Evolutionary conservation across 2,797 vertebrate species (phyloP), one percentile per base, ranked within the genome.

Genomic region (Sebastolobus alascanus): DNA sequence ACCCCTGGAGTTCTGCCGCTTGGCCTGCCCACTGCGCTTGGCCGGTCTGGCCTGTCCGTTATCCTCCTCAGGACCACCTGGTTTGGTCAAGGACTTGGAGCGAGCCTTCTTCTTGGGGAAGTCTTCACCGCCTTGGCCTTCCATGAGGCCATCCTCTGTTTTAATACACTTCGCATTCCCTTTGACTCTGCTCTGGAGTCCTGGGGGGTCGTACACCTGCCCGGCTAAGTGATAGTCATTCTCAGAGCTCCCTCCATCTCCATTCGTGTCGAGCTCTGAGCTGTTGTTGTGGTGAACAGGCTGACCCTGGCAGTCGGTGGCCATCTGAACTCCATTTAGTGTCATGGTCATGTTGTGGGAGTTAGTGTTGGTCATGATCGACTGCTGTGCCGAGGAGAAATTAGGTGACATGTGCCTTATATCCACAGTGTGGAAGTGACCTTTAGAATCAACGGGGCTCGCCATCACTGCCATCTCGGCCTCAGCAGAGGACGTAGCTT

Each of bases 1-100:
- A 74, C 96, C 96, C 82, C 95, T 97, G 13, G 96, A 96, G 92
- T 96, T 97, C 37, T 97, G 97, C 13, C 97, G 95, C 89, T 98
- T 99, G 75, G 96, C 89, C 58, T 96, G 97, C 56, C 94, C 90
- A 10, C 91, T 91, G 86, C 97, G 96, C 92, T 97, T 99, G 14
- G 90, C 82, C 37, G 94, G 87, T 90, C 96, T 98, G 60, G 93
- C 89, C 87, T 95, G 95, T 68, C 89, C 91, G 74, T 82, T 87
- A 68, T 96, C 97, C 54, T 98, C 97, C 76, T 98, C 97, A 3
- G 82, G 75, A 65, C 79, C 80, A 60, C 88, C 82, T 40, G 91
- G 93, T 96, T 96, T 98, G 29, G 83, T 92, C 75, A 94, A 95
- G 77, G 94, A 95, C 89, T 97, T 98, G 16, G 95, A 96, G 92